These are phyloP conservation scores for Vidua macroura DNA, from an alignment of 2,113 vertebrate species.

Conservation along the genomic window DNA sequence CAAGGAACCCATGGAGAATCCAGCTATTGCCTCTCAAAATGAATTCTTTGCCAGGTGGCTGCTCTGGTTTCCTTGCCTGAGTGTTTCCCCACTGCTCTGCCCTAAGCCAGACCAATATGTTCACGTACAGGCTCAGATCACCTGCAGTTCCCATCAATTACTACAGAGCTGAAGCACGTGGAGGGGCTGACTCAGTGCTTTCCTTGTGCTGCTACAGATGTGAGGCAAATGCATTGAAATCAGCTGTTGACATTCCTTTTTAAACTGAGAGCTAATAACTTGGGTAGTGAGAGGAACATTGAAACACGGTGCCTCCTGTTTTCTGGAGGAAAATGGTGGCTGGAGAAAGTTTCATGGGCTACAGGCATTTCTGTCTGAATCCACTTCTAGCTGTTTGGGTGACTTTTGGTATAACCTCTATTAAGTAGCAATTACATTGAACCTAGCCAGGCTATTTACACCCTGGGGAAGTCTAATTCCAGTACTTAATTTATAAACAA, in stretches of 20 bases:
- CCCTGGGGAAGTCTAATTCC: background rate
- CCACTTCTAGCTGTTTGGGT: background rate
- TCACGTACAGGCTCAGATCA: background rate
- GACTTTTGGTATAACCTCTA: background rate
- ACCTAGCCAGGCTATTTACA: background rate
- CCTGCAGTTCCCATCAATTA: background rate
- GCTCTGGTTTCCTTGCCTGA: background rate
- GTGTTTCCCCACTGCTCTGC: background rate
- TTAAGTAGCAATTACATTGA: background rate
- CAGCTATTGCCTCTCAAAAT: no score
- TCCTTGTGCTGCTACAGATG: background rate
- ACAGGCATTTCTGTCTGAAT: background rate
- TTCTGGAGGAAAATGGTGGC: background rate
- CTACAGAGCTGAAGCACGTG: background rate
- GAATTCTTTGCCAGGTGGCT: background rate
- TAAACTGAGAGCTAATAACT: background rate
- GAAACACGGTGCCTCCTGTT: background rate
- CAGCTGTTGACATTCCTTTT: background rate
- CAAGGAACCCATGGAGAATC: rapidly evolving
- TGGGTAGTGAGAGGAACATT: background rate
- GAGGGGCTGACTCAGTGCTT: background rate
- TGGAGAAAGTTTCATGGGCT: background rate
- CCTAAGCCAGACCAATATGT: background rate
- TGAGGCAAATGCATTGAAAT: background rate
- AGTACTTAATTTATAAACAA: background rate